Base-by-base conservation (phyloP, 2,113 vertebrate species). In the Capricornis sumatraensis region DNA sequence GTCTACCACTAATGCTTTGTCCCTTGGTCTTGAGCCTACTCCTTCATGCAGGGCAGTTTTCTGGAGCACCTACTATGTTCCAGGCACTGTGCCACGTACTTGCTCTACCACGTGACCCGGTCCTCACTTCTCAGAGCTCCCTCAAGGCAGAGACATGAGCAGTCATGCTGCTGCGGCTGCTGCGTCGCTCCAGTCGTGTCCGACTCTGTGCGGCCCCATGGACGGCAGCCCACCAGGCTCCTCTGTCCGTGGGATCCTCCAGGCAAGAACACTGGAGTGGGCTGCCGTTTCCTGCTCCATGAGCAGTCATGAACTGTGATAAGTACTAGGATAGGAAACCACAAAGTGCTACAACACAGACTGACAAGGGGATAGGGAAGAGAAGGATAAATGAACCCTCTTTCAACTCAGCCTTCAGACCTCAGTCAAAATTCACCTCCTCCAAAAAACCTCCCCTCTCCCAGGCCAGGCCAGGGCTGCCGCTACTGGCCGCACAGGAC, bases 401-500 rank as follows among this genome's bases (percentile, higher is more conserved):
- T 11, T 21, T 33, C 43, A 57, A 52, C 57, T 21, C 57, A 13
- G 14, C 57, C 57, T 83, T 64, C 25, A 28, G 87, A 50, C 21
- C 36, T 40, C 47, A 14, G 30, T 79, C 40, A 50, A 30, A 33
- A 55, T 1, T 33, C 47, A 19, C 30, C 33, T 50, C 57, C 83
- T 64, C 36, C 33, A 47, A 45, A 53, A 47, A 50, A 52, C 27
- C 43, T 21, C 7, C 23, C n/a, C 9, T 55, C 25, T 28, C 13
- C 17, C 85, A 40, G 40, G 55, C 1, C 23, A 87, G 71, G 57
- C 55, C 40, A 6, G 67, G 27, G 6, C 11, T 10, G 4, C 2
- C 0, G 19, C 16, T 5, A 17, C 16, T 14, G 7, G 5, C 19
- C 23, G 57, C 43, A 33, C 0, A 4, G 28, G 11, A 30, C n/a